These are phyloP conservation scores for Sceliomorpha sp. DNA, from an alignment of 2,888 invertebrate genomes.

Conservation along the genomic window DNA sequence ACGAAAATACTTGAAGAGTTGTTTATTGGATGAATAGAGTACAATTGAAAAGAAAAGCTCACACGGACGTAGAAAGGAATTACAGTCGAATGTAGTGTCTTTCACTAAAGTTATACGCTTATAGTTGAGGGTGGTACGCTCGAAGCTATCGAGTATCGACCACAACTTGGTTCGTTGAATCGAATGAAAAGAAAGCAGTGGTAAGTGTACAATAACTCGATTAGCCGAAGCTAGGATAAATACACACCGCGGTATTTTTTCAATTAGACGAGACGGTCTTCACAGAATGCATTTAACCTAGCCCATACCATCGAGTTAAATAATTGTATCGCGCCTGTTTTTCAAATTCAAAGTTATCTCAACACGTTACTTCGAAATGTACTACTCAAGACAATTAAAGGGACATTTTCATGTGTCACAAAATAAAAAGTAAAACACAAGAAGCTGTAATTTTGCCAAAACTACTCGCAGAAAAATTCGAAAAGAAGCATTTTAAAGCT, in stretches of 20 bases:
- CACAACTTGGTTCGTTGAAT: slow-evolving; percentile 59
- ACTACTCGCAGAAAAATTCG: too few species aligned
- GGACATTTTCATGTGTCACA: too few species aligned
- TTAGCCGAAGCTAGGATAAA: slow-evolving; percentile 72
- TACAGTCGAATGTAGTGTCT: neutral
- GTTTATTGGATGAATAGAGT: slow-evolving; percentile 2
- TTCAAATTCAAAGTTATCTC: neutral
- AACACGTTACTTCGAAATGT: too few species aligned
- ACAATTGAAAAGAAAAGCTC: slow-evolving; percentile 1
- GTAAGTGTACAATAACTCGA: slow-evolving; percentile 68
- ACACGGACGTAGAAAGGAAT: slow-evolving; percentile 2
- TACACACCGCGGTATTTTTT: slow-evolving; percentile 59
- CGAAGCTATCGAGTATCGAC: slow-evolving; percentile 24
- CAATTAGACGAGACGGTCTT: slow-evolving; percentile 7
- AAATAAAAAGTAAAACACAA: too few species aligned
- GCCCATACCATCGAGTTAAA: neutral
- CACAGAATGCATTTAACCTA: neutral
- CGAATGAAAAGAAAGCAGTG: slow-evolving; percentile 77
- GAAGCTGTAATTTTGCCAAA: too few species aligned
- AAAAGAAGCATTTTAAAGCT: too few species aligned
- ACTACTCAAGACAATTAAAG: too few species aligned
- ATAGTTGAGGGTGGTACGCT: slow-evolving; percentile 4
- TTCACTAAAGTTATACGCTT: slow-evolving; percentile 2
- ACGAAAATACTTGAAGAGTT: neutral
- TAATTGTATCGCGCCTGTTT: neutral